A percentile compares a stretch with the other conserved stretches of the same genome.
phyloP scores from a whole-genome alignment of 2,113 vertebrate genomes.

The Anhinga rufa region DNA sequence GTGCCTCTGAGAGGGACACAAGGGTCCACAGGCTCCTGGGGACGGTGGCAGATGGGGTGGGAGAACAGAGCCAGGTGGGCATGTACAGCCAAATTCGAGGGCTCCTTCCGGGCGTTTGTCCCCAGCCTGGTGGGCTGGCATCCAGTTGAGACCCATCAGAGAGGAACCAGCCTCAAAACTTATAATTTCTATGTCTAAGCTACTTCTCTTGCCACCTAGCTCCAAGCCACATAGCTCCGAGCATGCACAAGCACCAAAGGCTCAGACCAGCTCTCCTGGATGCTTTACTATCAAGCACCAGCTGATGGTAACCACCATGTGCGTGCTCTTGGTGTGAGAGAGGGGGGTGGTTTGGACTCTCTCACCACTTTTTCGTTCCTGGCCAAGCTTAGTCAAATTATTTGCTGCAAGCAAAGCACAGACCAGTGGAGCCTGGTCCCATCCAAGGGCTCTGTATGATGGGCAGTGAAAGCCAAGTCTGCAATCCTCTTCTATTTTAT shows the following conservation, averaged over 20 bases:
- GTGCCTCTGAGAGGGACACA: accelerated
- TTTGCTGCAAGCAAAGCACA: not conserved
- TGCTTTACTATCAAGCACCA: not conserved
- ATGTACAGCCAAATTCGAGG: accelerated
- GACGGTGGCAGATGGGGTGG: not conserved
- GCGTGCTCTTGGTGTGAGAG: not conserved
- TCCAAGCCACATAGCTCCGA: not conserved
- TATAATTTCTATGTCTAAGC: accelerated
- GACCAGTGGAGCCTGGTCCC: not conserved
- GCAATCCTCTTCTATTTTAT: not conserved
- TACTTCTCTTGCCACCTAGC: not conserved
- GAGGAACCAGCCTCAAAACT: not conserved
- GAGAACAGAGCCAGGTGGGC: not conserved
- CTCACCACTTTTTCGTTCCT: not conserved
- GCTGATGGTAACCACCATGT: not conserved
- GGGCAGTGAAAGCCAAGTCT: not conserved
- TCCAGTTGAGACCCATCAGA: not conserved
- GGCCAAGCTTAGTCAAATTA: not conserved
- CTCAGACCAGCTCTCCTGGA: not conserved
- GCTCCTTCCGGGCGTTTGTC: not conserved
- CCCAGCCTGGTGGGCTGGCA: not conserved
- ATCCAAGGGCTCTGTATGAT: not conserved
- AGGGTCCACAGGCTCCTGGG: not conserved
- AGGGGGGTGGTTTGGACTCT: not conserved
- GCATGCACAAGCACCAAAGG: too few relatives aligned